Evolutionary conservation across 1,140 invertebrate genomes (phyloP).

Genomic region (Meteorus sp.): DNA sequence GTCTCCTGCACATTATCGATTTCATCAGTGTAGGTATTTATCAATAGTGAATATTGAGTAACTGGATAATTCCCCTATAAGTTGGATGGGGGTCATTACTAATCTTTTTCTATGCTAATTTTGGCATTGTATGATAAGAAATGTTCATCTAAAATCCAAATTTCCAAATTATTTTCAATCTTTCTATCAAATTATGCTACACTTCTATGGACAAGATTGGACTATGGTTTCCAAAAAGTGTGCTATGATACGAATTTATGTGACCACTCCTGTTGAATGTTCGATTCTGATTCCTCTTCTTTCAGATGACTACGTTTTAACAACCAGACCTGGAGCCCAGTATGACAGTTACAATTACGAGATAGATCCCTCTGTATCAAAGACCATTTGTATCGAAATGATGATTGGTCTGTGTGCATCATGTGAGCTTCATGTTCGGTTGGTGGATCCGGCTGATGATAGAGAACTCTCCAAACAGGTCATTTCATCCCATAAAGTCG

Average conservation of each 20-base stretch:
- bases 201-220: too few relatives aligned
- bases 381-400: slow-evolving; percentile 31
- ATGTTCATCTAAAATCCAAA: too few relatives aligned
- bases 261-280: not conserved
- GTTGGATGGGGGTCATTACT: too few relatives aligned
- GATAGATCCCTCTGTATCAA: not conserved
- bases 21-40: slow-evolving; percentile 32
- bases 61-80: too few relatives aligned
- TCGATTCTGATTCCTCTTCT: not conserved
- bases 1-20: slow-evolving; percentile 15
- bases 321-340: slow-evolving; percentile 11
- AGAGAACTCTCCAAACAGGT: not conserved
- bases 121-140: too few relatives aligned
- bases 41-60: too few relatives aligned
- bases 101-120: too few relatives aligned
- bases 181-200: too few relatives aligned
- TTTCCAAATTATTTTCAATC: too few relatives aligned
- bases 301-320: slow-evolving; percentile 32
- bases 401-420: slow-evolving; percentile 30
- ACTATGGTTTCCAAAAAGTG: too few relatives aligned
- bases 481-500: not conserved
- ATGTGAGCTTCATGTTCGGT: slow-evolving; percentile 24
- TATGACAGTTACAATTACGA: not conserved
- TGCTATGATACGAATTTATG: not conserved
- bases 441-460: not conserved